Conservation (phyloP, 1,140 invertebrate genomes). For the Rhynchophorus ferrugineus region DNA sequence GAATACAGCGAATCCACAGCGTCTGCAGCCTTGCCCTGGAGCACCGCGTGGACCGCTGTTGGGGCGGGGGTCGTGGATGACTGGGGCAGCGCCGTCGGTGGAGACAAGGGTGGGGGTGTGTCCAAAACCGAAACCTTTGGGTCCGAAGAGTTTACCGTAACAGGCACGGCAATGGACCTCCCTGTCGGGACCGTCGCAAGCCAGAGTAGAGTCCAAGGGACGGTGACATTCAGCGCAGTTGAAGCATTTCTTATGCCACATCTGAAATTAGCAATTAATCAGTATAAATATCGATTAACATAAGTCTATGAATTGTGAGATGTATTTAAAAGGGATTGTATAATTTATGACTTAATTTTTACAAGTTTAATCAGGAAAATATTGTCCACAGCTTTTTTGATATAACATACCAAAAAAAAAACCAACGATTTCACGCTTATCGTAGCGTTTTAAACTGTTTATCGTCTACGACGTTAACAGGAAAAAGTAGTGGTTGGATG, state of each 20-base stretch:
- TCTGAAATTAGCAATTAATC: slow-evolving; percentile 44
- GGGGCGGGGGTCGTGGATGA: slow-evolving; percentile 52
- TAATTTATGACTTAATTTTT: no score
- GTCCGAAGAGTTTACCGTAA: slow-evolving; percentile 83
- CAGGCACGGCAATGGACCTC: slow-evolving; percentile 84
- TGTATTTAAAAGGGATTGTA: no score
- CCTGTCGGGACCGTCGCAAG: slow-evolving; percentile 81
- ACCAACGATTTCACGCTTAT: no score
- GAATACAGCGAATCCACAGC: slow-evolving; percentile 83
- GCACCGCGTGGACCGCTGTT: slow-evolving; percentile 49
- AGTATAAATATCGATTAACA: slow-evolving; percentile 7
- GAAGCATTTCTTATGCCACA: slow-evolving; percentile 95
- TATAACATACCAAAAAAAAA: no score
- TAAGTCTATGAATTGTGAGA: no score
- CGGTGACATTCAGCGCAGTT: slow-evolving; percentile 88
- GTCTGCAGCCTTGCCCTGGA: slow-evolving; percentile 68
- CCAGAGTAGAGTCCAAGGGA: slow-evolving; percentile 85
- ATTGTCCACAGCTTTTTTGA: no score
- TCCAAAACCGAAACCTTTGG: slow-evolving; percentile 84
- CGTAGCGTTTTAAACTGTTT: no score
- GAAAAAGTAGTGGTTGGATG: no score
- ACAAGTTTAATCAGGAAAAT: no score
- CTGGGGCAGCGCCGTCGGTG: slow-evolving; percentile 60
- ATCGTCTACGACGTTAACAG: no score
- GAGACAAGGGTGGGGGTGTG: slow-evolving; percentile 78